Percentiles rank a stretch among this genome's conserved stretches.
phyloP scores from a whole-genome alignment of 2,888 invertebrate genomes.

The Elmis aenea region DNA sequence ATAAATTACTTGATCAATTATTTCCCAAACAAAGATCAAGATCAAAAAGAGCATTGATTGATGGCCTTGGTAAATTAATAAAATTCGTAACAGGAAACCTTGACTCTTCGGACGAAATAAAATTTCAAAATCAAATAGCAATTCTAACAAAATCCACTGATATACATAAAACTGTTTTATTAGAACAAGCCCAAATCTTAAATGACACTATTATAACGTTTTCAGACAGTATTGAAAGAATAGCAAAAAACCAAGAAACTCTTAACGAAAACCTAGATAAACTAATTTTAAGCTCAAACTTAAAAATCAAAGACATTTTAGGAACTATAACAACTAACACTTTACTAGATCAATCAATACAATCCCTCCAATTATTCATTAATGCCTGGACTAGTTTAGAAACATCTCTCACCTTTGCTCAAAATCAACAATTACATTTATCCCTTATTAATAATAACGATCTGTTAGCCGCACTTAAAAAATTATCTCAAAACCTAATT shows the following conservation, averaged over 20 bases:
- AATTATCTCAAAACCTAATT: neutral
- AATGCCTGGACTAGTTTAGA: neutral
- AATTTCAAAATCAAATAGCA: neutral
- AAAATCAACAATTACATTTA: neutral
- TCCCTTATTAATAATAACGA: constrained; percentile 1
- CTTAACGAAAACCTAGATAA: too few relatives aligned
- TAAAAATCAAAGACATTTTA: too few relatives aligned
- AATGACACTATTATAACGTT: too few relatives aligned
- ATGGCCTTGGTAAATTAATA: constrained; percentile 1
- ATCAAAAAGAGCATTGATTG: neutral
- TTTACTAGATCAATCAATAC: too few relatives aligned
- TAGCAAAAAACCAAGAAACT: too few relatives aligned
- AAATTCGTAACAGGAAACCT: constrained; percentile 1
- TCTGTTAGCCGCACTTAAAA: too few relatives aligned
- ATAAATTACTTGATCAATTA: neutral
- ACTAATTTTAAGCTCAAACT: too few relatives aligned
- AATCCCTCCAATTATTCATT: constrained; percentile 3
- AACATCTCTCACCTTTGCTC: constrained; percentile 1
- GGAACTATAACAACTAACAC: too few relatives aligned
- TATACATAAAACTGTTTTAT: neutral
- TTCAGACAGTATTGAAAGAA: too few relatives aligned
- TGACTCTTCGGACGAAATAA: neutral
- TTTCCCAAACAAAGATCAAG: neutral
- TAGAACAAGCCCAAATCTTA: neutral
- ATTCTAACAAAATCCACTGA: constrained; percentile 3